Conservation (phyloP, 2,113 vertebrate species). For the Gasterosteus nipponicus region DNA sequence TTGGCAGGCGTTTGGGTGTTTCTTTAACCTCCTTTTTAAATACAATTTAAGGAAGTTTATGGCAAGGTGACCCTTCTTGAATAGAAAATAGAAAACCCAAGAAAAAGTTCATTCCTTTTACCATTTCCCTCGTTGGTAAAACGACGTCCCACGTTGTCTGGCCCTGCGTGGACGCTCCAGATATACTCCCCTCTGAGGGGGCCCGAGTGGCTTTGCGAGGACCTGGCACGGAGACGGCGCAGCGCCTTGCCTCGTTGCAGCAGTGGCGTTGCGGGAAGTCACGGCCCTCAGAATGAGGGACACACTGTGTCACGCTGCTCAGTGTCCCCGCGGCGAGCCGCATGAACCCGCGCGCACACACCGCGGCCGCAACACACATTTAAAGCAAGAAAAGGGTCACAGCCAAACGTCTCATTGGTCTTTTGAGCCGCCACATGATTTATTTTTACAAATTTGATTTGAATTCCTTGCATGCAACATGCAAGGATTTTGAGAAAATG, state of each 20-base stretch:
- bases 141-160: slow-evolving; percentile 13
- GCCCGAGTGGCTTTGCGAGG: slow-evolving; percentile 57
- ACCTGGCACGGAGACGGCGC: slow-evolving; percentile 65
- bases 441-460: slow-evolving; percentile 23
- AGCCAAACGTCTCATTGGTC: slow-evolving; percentile 19
- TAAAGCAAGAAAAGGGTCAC: slow-evolving; percentile 26
- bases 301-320: slow-evolving; percentile 43
- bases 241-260: slow-evolving; percentile 65
- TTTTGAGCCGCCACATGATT: slow-evolving; percentile 10
- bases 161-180: slow-evolving; percentile 67
- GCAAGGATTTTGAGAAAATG: slow-evolving; percentile 1
- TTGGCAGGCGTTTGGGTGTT: background rate
- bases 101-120: background rate
- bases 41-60: background rate
- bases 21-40: background rate
- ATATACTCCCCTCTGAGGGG: slow-evolving; percentile 67
- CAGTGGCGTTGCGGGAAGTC: slow-evolving; percentile 45
- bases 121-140: slow-evolving; percentile 36
- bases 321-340: slow-evolving; percentile 38
- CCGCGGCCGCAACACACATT: background rate
- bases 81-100: background rate
- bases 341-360: slow-evolving; percentile 30
- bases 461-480: slow-evolving; percentile 2
- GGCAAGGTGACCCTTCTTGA: background rate
- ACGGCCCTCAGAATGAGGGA: slow-evolving; percentile 49